phyloP scores from a whole-genome alignment of 92 coral and sea anemone genomes.

The Galaxea fascicularis region DNA sequence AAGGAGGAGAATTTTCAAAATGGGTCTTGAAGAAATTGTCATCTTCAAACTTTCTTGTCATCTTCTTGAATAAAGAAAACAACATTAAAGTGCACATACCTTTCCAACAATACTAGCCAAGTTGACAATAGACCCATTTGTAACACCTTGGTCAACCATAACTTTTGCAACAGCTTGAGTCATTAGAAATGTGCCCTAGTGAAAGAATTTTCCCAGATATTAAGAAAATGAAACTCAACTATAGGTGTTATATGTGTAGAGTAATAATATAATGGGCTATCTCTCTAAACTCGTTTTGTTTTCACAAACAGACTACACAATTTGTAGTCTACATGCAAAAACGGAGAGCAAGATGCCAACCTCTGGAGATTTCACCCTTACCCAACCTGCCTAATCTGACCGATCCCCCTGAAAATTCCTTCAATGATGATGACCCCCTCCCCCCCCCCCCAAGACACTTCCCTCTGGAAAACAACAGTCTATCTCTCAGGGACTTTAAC shows the following conservation, averaged over 20 bases:
- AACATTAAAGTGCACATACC: conserved; percentile 43
- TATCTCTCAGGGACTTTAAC: no score
- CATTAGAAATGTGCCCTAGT: conserved; percentile 97
- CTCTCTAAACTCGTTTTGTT: no score
- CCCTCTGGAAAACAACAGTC: no score
- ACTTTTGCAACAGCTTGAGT: conserved; percentile 84
- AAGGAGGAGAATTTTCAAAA: not conserved
- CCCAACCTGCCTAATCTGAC: no score
- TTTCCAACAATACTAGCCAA: conserved; percentile 90
- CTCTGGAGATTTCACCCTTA: no score
- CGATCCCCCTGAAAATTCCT: no score
- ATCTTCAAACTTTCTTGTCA: not conserved
- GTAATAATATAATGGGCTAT: no score
- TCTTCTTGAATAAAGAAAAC: not conserved
- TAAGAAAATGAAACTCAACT: not conserved
- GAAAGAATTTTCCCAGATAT: not conserved
- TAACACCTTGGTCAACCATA: conserved; percentile 85
- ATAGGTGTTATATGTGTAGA: not conserved
- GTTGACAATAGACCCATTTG: conserved; percentile 89
- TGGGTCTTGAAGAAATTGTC: not conserved
- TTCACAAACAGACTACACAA: no score
- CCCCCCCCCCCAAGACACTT: no score
- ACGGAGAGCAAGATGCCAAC: no score
- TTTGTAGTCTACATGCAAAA: no score
- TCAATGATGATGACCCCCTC: no score